phyloP scores from a whole-genome alignment of 2,888 invertebrate genomes.

The Neria commutata region DNA sequence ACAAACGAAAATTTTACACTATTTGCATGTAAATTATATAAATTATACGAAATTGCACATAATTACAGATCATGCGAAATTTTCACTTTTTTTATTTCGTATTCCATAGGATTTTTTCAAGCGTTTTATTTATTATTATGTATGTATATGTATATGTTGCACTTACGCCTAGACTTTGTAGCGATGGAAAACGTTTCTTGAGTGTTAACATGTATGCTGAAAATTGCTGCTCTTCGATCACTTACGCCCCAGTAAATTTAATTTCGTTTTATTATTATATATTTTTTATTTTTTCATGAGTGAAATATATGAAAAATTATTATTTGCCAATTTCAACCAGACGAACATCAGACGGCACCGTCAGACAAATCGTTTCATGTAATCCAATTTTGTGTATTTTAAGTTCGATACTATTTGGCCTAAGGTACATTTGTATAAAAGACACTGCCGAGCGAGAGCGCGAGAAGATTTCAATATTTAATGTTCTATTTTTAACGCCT shows the following conservation, averaged over 20 bases:
- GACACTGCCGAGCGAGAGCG: neutral
- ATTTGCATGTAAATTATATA: neutral
- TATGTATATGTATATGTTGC: constrained; percentile 1
- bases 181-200: constrained; percentile 65
- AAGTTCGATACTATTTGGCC: neutral
- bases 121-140: neutral
- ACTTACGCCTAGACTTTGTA: constrained; percentile 66
- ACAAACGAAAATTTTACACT: too few species aligned
- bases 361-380: neutral
- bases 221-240: constrained; percentile 4
- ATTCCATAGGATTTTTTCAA: neutral
- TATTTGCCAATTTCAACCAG: constrained; percentile 7
- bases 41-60: too few species aligned
- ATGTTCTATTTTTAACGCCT: constrained; percentile 9
- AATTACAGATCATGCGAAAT: constrained; percentile 20
- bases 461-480: neutral
- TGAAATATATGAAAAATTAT: neutral
- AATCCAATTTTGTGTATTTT: neutral
- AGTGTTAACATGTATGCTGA: constrained; percentile 56
- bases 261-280: too few species aligned
- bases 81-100: constrained; percentile 10
- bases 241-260: neutral
- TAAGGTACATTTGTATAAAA: neutral
- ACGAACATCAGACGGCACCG: constrained; percentile 16
- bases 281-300: neutral